Percentiles rank a stretch among this genome's conserved stretches.
Evolutionary conservation across 2,113 vertebrate genomes (phyloP).

Genomic region (Chlorodrepanis virens): DNA sequence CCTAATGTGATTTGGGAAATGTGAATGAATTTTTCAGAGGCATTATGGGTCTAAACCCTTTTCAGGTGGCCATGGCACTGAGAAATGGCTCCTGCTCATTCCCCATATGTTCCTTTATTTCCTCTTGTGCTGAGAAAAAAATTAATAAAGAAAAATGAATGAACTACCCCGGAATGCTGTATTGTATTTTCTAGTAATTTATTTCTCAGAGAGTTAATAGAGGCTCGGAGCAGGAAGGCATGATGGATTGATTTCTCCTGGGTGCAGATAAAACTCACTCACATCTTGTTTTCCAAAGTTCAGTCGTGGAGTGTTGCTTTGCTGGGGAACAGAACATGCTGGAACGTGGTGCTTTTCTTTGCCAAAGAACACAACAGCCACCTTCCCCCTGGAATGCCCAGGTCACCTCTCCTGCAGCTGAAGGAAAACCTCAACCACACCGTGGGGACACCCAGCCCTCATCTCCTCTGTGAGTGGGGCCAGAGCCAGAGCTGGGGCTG

Average conservation of each 20-base stretch:
- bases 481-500: neutral
- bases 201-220: neutral
- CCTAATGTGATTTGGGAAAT: neutral
- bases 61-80: neutral
- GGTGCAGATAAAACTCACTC: neutral
- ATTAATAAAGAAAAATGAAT: slow-evolving; percentile 28
- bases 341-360: fast-evolving
- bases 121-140: neutral
- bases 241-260: neutral
- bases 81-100: neutral
- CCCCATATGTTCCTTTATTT: neutral
- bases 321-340: neutral
- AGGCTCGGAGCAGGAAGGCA: neutral
- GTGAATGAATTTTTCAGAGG: neutral
- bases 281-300: neutral
- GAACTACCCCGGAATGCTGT: neutral
- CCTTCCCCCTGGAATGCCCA: neutral
- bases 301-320: fast-evolving
- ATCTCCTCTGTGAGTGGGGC: neutral
- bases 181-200: neutral
- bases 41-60: neutral
- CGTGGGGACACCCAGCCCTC: neutral
- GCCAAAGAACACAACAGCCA: fast-evolving
- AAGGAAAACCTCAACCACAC: neutral
- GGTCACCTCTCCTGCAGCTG: neutral